phyloP scores from a whole-genome alignment of 2,797 vertebrate genomes.

The Pogoniulus pusillus region DNA sequence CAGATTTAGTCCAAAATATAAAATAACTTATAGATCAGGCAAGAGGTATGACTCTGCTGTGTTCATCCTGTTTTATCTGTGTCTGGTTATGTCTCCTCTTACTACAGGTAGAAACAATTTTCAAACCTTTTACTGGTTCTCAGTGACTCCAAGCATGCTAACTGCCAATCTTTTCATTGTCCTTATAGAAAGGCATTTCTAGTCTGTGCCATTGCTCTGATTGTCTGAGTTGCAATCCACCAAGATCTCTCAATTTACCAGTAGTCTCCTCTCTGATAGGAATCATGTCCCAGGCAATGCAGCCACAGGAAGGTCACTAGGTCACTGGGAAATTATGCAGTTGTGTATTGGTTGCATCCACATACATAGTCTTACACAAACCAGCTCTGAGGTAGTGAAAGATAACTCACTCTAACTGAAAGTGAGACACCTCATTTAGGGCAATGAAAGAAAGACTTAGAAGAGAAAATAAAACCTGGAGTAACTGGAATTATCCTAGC shows the following conservation, averaged over 20 bases:
- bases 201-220: background rate
- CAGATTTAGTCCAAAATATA: background rate
- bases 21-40: background rate
- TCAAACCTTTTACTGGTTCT: background rate
- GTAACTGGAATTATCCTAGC: background rate
- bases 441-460: background rate
- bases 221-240: background rate
- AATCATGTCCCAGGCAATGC: background rate
- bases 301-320: background rate
- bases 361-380: background rate
- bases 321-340: background rate
- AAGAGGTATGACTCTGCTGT: background rate
- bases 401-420: background rate
- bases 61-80: background rate
- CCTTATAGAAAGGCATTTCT: background rate
- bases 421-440: background rate
- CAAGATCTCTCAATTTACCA: background rate
- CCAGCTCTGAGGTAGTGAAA: background rate
- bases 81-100: background rate
- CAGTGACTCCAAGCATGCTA: background rate
- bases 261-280: background rate
- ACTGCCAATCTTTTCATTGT: background rate
- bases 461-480: background rate
- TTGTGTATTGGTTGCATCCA: background rate
- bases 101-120: background rate